A percentile compares a stretch with the other conserved stretches of the same genome.
These are phyloP conservation scores for Phalacrocorax carbo DNA, from an alignment of 2,113 vertebrate species.

Conservation along the genomic window DNA sequence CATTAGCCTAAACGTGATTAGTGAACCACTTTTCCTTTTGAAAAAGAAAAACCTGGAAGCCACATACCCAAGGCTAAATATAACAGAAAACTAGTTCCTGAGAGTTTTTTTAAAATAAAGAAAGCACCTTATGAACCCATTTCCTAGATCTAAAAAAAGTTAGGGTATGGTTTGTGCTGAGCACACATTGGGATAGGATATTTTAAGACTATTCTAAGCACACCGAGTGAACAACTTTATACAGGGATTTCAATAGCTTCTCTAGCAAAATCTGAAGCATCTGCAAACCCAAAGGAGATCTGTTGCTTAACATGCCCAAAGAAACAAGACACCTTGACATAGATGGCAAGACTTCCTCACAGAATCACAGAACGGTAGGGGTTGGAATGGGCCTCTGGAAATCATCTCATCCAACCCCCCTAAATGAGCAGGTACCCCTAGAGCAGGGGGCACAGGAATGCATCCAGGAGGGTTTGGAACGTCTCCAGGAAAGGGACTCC, in stretches of 20 bases:
- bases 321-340: background rate
- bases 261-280: background rate
- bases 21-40: background rate
- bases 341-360: background rate
- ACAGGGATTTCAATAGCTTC: background rate
- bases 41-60: background rate
- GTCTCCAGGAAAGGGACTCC: no score
- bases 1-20: background rate
- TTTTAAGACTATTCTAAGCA: background rate
- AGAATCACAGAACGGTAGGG: no score
- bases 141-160: background rate
- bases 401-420: no score
- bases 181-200: background rate
- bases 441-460: no score
- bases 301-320: background rate
- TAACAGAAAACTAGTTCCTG: background rate
- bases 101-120: background rate
- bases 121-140: background rate
- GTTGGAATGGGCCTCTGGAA: no score
- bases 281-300: background rate
- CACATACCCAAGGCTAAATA: background rate
- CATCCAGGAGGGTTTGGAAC: no score
- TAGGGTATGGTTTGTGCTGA: background rate
- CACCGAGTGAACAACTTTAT: background rate
- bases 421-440: no score